These are phyloP conservation scores for Stictonetta naevosa DNA, from an alignment of 2,113 vertebrate species.

Conservation along the genomic window DNA sequence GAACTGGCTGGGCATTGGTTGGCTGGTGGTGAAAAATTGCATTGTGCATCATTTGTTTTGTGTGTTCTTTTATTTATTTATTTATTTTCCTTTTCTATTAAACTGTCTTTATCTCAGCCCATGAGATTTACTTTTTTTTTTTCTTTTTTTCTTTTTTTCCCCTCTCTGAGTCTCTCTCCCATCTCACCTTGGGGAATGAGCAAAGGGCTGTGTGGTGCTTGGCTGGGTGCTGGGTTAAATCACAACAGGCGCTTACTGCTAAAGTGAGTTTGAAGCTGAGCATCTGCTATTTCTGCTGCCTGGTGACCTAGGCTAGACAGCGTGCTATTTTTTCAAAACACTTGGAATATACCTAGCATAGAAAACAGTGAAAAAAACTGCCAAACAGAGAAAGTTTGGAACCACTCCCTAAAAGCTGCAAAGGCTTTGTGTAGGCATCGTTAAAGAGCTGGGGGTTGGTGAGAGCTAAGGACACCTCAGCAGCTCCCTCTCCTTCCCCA, in stretches of 20 bases:
- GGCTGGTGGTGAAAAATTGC: no score
- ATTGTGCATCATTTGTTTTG: no score
- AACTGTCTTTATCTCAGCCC: no score
- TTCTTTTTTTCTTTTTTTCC: no score
- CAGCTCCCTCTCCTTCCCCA: neutral
- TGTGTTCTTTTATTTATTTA: no score
- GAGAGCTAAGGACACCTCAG: neutral
- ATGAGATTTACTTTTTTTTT: no score
- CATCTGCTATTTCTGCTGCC: neutral
- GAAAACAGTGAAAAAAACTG: neutral
- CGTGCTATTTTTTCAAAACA: neutral
- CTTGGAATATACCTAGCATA: neutral
- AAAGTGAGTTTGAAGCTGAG: neutral
- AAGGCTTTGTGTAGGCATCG: neutral
- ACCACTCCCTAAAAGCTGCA: neutral
- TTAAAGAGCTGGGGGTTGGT: rapidly evolving
- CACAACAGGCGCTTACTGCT: neutral
- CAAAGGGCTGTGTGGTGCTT: no score
- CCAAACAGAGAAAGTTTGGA: neutral
- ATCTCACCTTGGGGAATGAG: no score
- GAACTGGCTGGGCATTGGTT: no score
- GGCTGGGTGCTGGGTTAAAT: no score
- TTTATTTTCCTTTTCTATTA: no score
- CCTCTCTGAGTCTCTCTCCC: no score
- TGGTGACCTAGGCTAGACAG: neutral